Evolutionary conservation across 1,140 invertebrate species (phyloP), one percentile per base, ranked within the genome.

Genomic region (Drosophila tsacasi): DNA sequence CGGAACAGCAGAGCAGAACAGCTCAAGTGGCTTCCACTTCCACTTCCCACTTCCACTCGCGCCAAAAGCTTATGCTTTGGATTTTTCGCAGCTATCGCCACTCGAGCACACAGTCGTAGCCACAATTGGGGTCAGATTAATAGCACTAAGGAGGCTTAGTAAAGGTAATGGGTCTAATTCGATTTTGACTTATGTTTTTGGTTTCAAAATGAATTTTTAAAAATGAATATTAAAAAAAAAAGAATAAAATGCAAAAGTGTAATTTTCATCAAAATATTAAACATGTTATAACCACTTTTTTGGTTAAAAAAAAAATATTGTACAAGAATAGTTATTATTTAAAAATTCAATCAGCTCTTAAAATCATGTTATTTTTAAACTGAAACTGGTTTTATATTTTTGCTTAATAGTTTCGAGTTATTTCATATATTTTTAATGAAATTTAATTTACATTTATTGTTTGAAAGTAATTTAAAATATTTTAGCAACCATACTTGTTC

Each of bases 61-160:
- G 76, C 66, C 74, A 81, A 44, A 71, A 90, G 85, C 85, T 90
- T 89, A 90, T 84, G 85, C 79, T 84, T 90, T 89, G 81, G 85
- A 81, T 81, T 83, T 79, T 69, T 76, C 76, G 62, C 79, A 86
- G 83, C 83, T 87, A 87, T 90, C 81, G 85, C 85, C 85, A 90
- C 85, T 89, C 85, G 75, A 89, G 85, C 85, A 89, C 84, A 84
- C 82, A 77, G 47, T 55, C 39, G 46, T 65, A 68, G 27, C 7
- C 37, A 79, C 62, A 74, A 52, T 40, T 15, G 27, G 2, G 54
- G 46, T 13, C 6, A 39, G 15, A 3, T n/a, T n/a, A 55, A 10
- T 71, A 63, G 35, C 39, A 71, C 19, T 21, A 21, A 23, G 7
- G 3, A 39, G n/a, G 15, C 8, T 3, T 13, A 19, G 25, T n/a